Percentiles rank a stretch among this genome's conserved stretches.
These are phyloP conservation scores for Orcinus orca DNA, from an alignment of 2,113 vertebrate species.

Conservation along the genomic window DNA sequence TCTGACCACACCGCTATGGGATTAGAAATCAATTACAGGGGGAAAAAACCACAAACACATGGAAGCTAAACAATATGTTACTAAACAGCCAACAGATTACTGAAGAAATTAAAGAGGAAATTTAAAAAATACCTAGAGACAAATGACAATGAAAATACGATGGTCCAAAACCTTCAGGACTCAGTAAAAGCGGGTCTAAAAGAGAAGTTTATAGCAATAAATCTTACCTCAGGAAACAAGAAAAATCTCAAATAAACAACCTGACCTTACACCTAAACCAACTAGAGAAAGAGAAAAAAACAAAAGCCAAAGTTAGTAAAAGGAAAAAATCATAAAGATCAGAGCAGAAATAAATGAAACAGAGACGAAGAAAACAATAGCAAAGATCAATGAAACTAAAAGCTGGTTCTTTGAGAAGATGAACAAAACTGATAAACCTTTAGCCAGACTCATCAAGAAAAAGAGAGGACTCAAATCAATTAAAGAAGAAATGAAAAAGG, in stretches of 20 bases:
- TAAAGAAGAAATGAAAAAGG: not conserved
- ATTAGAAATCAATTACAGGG: not conserved
- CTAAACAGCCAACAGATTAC: not conserved
- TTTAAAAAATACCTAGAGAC: not conserved
- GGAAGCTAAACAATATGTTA: not conserved
- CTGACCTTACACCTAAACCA: not conserved
- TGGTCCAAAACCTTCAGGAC: not conserved
- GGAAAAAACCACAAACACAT: not conserved
- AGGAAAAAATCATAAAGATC: not conserved
- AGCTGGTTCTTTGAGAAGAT: not conserved
- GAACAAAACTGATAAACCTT: not conserved
- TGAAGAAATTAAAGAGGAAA: not conserved
- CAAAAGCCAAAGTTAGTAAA: not conserved
- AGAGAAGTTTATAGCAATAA: not conserved
- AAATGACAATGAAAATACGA: not conserved
- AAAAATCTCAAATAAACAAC: not conserved
- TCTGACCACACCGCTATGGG: not conserved
- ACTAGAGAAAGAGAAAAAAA: not conserved
- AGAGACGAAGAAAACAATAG: not conserved
- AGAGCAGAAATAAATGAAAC: not conserved
- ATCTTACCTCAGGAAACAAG: not conserved
- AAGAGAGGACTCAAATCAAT: not conserved
- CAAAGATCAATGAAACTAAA: not conserved
- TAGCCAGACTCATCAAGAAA: not conserved
- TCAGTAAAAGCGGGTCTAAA: not conserved